phyloP scores from a whole-genome alignment of 64 coral and sea anemone species.

The Anthopleura sola region DNA sequence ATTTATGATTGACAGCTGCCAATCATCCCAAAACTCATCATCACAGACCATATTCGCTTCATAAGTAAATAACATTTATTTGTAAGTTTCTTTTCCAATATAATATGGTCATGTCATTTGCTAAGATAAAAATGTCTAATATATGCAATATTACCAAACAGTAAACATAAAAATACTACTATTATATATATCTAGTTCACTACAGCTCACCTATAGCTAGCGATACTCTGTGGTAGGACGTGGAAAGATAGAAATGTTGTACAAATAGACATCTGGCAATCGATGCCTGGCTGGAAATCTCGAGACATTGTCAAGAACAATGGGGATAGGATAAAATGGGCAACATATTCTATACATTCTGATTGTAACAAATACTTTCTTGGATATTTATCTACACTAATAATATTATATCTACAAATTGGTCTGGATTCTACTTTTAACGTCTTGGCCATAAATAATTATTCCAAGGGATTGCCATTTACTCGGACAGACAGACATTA shows the following conservation, averaged over 20 bases:
- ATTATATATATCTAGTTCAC: not conserved
- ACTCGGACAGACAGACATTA: not conserved
- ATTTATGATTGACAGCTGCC: too few species aligned
- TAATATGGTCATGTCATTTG: slow-evolving; percentile 18
- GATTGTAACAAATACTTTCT: slow-evolving; percentile 2
- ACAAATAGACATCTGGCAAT: not conserved
- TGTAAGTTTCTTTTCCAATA: slow-evolving; percentile 16
- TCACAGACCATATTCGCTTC: not conserved
- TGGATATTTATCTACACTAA: slow-evolving; percentile 1
- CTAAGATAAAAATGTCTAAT: slow-evolving; percentile 19
- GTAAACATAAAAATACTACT: slow-evolving; percentile 27
- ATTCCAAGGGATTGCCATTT: not conserved
- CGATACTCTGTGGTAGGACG: not conserved
- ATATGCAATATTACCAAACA: slow-evolving; percentile 18
- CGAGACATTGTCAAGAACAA: not conserved
- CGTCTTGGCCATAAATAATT: slow-evolving; percentile 3
- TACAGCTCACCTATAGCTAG: not conserved
- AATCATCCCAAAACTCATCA: too few species aligned
- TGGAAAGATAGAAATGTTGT: slow-evolving; percentile 14
- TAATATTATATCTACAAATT: slow-evolving; percentile 1
- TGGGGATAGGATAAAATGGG: not conserved
- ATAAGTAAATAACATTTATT: slow-evolving; percentile 37
- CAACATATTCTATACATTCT: not conserved
- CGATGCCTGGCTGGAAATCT: not conserved
- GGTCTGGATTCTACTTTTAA: slow-evolving; percentile 1